Evolutionary conservation across 2,113 vertebrate genomes (phyloP), one percentile per base, ranked within the genome.

Genomic region (Peromyscus leucopus): DNA sequence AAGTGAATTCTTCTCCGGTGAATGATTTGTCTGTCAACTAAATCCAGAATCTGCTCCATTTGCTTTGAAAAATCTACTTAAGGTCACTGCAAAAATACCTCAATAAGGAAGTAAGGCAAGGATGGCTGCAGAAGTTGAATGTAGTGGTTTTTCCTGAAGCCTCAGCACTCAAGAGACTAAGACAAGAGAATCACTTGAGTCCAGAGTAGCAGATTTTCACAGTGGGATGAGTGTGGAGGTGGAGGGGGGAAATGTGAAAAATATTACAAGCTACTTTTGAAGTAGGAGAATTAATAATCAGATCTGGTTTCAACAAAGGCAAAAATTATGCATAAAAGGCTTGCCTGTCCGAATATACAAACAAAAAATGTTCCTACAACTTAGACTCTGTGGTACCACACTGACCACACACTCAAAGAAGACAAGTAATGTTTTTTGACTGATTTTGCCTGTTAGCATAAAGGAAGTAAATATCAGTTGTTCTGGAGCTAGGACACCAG

Each of bases 21-120:
- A 96, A 84, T 92, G 19, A 95, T 67, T 87, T 95, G 17, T 48
- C 63, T 85, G 5, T 55, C 96, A 67, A 51, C 46, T 95, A 96
- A 63, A 93, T 9, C 83, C 74, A 87, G 16, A 86, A 55, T 72
- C 7, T 90, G 22, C 12, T 83, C 24, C 59, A 65, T 89, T 15
- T 82, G 48, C 8, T 96, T 39, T 84, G 21, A 95, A 78, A 46
- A 24, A 24, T 76, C 39, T 46, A 19, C 74, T 42, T 76, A 46
- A 46, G 39, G 39, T 95, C 61, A 67, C 9, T 92, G 57, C n/a
- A 89, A 95, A 91, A 93, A 42, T 7, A 17, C 39, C n/a, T 63
- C n/a, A 4, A 6, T 63, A 15, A 28, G 24, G 57, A n/a, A 59
- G 4, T 8, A 39, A 61, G 13, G 22, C 31, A 80, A 36, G 33